Evolutionary conservation across 2,113 vertebrate species (phyloP), one percentile per base, ranked within the genome.

Genomic region (Cynopterus brachyotis): DNA sequence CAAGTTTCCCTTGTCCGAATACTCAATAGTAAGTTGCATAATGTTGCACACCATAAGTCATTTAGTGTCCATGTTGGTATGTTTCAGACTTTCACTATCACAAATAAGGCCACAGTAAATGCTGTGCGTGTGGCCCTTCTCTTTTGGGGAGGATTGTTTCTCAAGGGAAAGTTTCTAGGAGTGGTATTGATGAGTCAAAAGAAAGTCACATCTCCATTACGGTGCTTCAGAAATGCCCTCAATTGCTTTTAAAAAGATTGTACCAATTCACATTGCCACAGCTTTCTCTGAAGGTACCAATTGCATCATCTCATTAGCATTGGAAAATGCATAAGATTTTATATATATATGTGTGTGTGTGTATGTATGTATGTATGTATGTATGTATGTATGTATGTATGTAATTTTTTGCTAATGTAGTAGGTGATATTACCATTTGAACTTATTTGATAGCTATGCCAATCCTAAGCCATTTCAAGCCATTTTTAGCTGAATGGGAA

Each of bases 131-230:
- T 88, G 30, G 75, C 16, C 22, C 0, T 62, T 64, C 15, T 42
- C 66, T 69, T 91, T 83, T 5, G 13, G 78, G 79, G 16, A 89
- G 78, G 55, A 66, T n/a, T 89, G 32, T 80, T 86, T 85, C 37
- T 76, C 13, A 35, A 64, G 60, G 40, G 64, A 79, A 91, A 88
- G 32, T 89, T 96, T 91, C 83, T 85, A 60, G 37, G 50, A 80
- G 57, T 55, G 64, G 30, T 89, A 50, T 6, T 53, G 70, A 84
- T 94, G 94, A 96, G n/a, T 93, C 86, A 95, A 94, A 96, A 75
- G 15, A 64, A 53, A 89, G 42, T 37, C 55, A 30, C 28, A 24
- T 55, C 24, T 53, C 73, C 86, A 64, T 59, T 62, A 67, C 64
- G 42, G 37, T 37, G 84, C 69, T 96, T 79, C 20, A 73, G 69